Base-by-base conservation (phyloP, 2,888 invertebrate species). In the Aphidius colemani region DNA sequence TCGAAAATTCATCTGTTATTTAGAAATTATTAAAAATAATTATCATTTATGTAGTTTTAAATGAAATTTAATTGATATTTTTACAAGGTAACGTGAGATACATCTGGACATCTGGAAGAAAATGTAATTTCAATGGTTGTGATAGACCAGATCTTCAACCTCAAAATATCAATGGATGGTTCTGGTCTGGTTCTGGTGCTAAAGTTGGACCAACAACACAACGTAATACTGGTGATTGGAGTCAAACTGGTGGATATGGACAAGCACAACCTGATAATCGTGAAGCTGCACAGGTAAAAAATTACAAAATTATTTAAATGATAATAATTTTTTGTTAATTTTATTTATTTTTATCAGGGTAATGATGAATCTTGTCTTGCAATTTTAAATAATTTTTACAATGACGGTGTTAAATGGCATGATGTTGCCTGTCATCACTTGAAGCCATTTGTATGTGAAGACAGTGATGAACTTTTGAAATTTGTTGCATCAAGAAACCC, bases 151-250 rank as follows among this genome's bases (percentile, higher is more conserved):
- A 95, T 80, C 85, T 95, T 70, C 90, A 93, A 74, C 95, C 95
- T 44, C 87, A 90, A 71, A 88, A 89, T 65, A 82, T 94, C 68
- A 94, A 94, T 79, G 95, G 95, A 55, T 95, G 95, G 95, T 95
- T 95, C 88, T 95, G 95, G 95, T 94, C 93, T 7, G 95, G 94
- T 69, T 94, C 94, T 7, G 95, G 95, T 43, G 94, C 92, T 67
- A 95, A 95, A 85, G 93, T 95, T 78, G 94, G 95, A 53, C 89
- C 94, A 66, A 95, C 95, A 61, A 90, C 90, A 44, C 93, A 94
- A 82, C 88, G 94, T 69, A 94, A 93, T 83, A 90, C 94, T 66
- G 95, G 95, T 48, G 95, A 94, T 81, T 95, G 95, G 95, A 94
- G 93, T 72, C 85, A 86, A 78, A 95, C 95, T 59, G 95, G 95